Base-by-base conservation (phyloP, 2,888 invertebrate genomes). In the Cryptocephalus primarius region DNA sequence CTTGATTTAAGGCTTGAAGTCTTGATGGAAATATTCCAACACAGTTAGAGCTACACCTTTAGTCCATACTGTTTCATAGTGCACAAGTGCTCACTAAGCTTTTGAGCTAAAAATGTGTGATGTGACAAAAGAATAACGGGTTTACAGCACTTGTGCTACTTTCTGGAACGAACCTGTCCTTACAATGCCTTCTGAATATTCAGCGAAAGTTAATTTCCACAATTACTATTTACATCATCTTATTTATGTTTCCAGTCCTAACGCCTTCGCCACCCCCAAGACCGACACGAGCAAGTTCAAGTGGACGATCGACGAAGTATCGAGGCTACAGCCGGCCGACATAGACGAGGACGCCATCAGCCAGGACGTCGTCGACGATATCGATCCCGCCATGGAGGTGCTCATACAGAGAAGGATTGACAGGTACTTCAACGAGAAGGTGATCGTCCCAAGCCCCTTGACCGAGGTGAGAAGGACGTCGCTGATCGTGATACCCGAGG, bases 301-400 rank as follows among this genome's bases (percentile, higher is more conserved):
- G 47, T 85, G 85, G 85, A 81, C 79, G 42, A 82, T 85, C 49
- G 83, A 85, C 49, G 82, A 84, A 60, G 72, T 81, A 9, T 82
- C 83, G 45, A 71, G 69, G n/a, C 68, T 85, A 47, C 75, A 78
- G 42, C 85, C 85, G 14, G 80, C 78, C 1, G 79, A 80, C 54
- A 83, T 85, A 47, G 82, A 83, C 51, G 82, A 76, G 56, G 66
- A 73, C 43, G 78, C 79, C 43, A 70, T 75, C 44, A 78, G 80
- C 55, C 80, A 82, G 58, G 77, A 78, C 58, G 77, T 79, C 0
- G 47, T 48, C 39, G 75, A 78, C 12, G 80, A 77, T 13, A 22
- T 22, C 3, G 84, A 85, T 63, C 78, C 82, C 8, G 75, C 74
- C 32, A 63, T 78, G 12, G 84, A 85, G 61, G 73, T 72, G 45